Conservation (phyloP, 2,888 invertebrate genomes). For the Philereme transversata region DNA sequence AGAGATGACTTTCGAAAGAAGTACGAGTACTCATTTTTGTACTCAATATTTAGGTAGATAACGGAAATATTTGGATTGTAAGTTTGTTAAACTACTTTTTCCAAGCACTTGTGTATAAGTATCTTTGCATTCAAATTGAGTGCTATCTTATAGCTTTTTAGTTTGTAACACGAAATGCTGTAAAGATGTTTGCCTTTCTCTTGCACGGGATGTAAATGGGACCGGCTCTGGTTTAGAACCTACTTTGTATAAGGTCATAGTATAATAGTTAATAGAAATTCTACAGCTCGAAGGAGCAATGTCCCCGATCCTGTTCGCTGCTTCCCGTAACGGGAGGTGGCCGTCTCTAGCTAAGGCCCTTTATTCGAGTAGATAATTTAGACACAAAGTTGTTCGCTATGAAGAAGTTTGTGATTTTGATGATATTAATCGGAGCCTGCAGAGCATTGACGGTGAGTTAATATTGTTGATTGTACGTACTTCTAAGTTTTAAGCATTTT, state of each 20-base stretch:
- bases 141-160: background rate
- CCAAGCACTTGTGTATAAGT: no score
- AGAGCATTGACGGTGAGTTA: slow-evolving; percentile 37
- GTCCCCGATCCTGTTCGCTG: slow-evolving; percentile 61
- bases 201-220: background rate
- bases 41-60: no score
- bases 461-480: background rate
- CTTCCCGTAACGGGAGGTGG: slow-evolving; percentile 51
- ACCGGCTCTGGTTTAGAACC: slow-evolving; percentile 31
- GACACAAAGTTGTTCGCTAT: slow-evolving; percentile 9
- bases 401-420: slow-evolving; percentile 39
- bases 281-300: slow-evolving; percentile 54
- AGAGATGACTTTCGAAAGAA: no score
- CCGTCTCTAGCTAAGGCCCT: slow-evolving; percentile 32
- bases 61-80: no score
- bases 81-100: no score
- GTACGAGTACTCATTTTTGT: no score
- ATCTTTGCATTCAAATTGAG: no score
- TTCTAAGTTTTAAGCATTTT: no score
- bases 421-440: slow-evolving; percentile 35
- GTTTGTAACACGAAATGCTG: background rate
- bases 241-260: slow-evolving; percentile 31
- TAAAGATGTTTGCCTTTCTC: slow-evolving; percentile 1
- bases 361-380: slow-evolving; percentile 5
- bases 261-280: slow-evolving; percentile 17